Conservation (phyloP, 2,888 invertebrate genomes). For the Synanthedon tipuliformis region DNA sequence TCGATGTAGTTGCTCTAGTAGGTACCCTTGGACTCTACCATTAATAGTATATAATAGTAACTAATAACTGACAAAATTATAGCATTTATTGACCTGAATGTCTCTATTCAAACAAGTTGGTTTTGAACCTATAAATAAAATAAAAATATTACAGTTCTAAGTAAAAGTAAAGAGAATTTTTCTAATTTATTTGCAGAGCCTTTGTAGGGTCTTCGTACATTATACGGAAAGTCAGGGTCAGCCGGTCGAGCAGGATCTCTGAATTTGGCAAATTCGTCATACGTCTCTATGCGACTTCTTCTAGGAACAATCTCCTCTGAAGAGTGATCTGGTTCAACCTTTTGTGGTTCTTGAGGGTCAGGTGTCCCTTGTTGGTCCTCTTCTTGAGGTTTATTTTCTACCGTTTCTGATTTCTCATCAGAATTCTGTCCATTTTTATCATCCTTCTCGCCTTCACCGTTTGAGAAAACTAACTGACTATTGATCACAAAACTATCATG, state of each 20-base stretch:
- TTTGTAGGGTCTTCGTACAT: not conserved
- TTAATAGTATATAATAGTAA: too few species aligned
- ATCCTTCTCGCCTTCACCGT: not conserved
- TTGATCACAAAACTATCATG: not conserved
- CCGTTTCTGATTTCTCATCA: constrained; percentile 2
- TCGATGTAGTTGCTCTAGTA: too few species aligned
- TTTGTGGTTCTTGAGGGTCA: constrained; percentile 2
- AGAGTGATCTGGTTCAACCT: constrained; percentile 5
- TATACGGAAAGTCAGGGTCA: constrained; percentile 23
- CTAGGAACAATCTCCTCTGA: constrained; percentile 8
- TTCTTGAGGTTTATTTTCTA: not conserved
- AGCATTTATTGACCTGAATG: too few species aligned
- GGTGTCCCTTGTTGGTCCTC: not conserved
- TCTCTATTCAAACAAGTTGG: too few species aligned
- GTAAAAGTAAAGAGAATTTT: too few species aligned
- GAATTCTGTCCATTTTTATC: constrained; percentile 3
- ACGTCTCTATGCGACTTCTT: constrained; percentile 27
- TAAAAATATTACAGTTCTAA: too few species aligned
- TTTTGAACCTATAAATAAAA: too few species aligned
- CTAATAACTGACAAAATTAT: too few species aligned
- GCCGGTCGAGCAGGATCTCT: constrained; percentile 29
- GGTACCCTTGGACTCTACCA: too few species aligned
- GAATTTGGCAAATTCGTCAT: constrained; percentile 27
- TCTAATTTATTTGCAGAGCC: not conserved
- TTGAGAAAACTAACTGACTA: not conserved